Conservation (phyloP, 2,888 invertebrate species). For the Lysandra bellargus region DNA sequence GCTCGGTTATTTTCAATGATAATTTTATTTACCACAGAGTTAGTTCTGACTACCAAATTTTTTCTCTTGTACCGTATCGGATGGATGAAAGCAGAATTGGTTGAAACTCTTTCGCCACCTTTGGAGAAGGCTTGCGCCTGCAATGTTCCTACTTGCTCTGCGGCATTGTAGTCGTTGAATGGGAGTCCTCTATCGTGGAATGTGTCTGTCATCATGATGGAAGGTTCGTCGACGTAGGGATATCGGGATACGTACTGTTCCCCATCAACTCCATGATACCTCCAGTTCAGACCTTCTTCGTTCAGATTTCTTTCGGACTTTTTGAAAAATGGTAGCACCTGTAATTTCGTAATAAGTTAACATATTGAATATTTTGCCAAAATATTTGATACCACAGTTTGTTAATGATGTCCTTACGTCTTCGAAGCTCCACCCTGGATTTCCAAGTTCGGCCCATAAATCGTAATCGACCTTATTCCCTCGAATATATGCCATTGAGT, state of each 20-base stretch:
- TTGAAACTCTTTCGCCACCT: conserved; percentile 80
- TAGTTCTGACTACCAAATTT: conserved; percentile 72
- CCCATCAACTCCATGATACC: conserved; percentile 81
- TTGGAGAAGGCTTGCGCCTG: conserved; percentile 78
- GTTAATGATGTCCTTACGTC: conserved; percentile 56
- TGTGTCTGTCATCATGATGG: conserved; percentile 75
- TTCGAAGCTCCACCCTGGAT: conserved; percentile 81
- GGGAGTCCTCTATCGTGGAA: conserved; percentile 81
- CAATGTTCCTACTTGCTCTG: conserved; percentile 77
- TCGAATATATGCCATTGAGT: conserved; percentile 82
- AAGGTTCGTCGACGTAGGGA: conserved; percentile 80
- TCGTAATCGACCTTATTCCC: conserved; percentile 82
- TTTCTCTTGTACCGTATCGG: conserved; percentile 79
- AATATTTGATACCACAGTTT: not conserved
- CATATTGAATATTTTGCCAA: too few relatives aligned
- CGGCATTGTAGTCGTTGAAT: conserved; percentile 77
- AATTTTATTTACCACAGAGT: conserved; percentile 77
- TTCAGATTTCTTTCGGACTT: conserved; percentile 83
- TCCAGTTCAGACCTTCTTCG: conserved; percentile 64
- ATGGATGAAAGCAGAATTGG: conserved; percentile 83
- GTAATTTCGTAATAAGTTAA: conserved; percentile 31
- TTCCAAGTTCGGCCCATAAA: conserved; percentile 81
- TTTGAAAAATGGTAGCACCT: conserved; percentile 84
- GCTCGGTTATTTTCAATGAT: conserved; percentile 68
- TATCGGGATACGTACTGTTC: conserved; percentile 81